Evolutionary conservation across 2,113 vertebrate genomes (phyloP).

Genomic region (Eudorcas thomsonii): DNA sequence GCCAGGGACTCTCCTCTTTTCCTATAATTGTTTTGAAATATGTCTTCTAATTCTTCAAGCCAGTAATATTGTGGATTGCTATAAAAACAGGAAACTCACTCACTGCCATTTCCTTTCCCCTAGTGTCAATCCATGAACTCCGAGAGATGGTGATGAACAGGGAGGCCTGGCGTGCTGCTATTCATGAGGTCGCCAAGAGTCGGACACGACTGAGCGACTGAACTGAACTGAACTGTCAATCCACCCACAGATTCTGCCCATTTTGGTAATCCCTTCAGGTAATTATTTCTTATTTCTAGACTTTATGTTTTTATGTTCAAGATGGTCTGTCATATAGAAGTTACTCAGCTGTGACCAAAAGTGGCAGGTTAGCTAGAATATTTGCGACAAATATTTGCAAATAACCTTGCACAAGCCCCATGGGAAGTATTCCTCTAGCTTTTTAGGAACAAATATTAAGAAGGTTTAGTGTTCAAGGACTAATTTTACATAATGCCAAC

Average conservation of each 20-base stretch:
- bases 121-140: neutral
- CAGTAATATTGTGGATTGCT: neutral
- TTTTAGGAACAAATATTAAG: constrained; percentile 14
- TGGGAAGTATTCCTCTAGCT: neutral
- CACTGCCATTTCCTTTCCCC: neutral
- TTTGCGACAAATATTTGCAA: neutral
- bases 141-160: too few relatives aligned
- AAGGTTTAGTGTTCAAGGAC: neutral
- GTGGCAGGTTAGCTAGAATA: neutral
- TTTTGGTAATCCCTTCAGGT: neutral
- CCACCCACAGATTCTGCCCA: neutral
- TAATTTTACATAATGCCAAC: neutral
- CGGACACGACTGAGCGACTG: too few relatives aligned
- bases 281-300: neutral
- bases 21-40: neutral
- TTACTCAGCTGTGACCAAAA: neutral
- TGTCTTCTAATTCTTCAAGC: neutral
- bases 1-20: neutral
- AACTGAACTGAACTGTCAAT: neutral
- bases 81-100: neutral
- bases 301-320: neutral
- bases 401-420: neutral
- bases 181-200: too few relatives aligned
- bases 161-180: too few relatives aligned
- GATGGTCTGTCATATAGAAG: neutral